A percentile compares a stretch with the other conserved stretches of the same genome.
phyloP scores from a whole-genome alignment of 2,113 vertebrate genomes.

The Rhombomys opimus region DNA sequence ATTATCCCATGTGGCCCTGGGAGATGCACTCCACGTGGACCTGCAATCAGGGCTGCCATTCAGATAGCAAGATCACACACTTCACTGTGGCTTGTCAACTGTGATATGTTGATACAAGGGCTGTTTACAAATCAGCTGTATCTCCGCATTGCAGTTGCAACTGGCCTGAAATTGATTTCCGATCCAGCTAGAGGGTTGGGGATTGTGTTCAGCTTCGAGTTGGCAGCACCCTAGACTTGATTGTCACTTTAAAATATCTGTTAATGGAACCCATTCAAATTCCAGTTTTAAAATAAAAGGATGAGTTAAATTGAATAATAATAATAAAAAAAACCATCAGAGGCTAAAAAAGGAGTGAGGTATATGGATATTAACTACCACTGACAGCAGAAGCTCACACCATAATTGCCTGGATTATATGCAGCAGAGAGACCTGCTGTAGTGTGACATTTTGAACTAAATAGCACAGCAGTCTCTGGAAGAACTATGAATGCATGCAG shows the following conservation, averaged over 20 bases:
- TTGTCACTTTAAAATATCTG: slow-evolving; percentile 71
- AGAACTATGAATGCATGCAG: slow-evolving; percentile 58
- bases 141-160: slow-evolving; percentile 45
- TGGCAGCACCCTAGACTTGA: slow-evolving; percentile 66
- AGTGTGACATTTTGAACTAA: slow-evolving; percentile 69
- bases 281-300: slow-evolving; percentile 75
- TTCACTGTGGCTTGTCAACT: slow-evolving; percentile 23
- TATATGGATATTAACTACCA: slow-evolving; percentile 60
- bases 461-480: slow-evolving; percentile 51
- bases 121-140: slow-evolving; percentile 64
- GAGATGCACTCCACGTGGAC: slow-evolving; percentile 54
- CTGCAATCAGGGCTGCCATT: slow-evolving; percentile 53
- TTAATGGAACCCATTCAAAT: slow-evolving; percentile 68
- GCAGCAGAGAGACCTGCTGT: slow-evolving; percentile 59
- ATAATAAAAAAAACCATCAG: slow-evolving; percentile 52
- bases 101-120: neutral
- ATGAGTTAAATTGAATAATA: slow-evolving; percentile 48
- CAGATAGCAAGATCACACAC: slow-evolving; percentile 57
- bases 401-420: slow-evolving; percentile 71
- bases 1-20: slow-evolving; percentile 38
- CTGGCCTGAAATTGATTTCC: slow-evolving; percentile 47
- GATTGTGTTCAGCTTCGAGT: slow-evolving; percentile 32
- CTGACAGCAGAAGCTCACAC: slow-evolving; percentile 44
- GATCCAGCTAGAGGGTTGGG: neutral
- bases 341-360: slow-evolving; percentile 48